Evolutionary conservation across 2,797 vertebrate genomes (phyloP).

Genomic region (Borostomias antarcticus): DNA sequence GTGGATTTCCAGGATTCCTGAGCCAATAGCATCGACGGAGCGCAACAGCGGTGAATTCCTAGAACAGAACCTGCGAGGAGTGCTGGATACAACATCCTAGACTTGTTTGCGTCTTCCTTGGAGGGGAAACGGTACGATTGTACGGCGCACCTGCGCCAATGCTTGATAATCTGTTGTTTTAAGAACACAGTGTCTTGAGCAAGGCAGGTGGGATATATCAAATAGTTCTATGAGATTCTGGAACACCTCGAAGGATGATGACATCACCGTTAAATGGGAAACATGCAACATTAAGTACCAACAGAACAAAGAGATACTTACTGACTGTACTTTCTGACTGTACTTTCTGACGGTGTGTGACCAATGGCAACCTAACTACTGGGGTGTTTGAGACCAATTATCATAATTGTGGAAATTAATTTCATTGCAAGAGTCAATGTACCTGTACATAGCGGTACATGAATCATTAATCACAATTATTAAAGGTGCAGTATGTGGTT

Average conservation of each 20-base stretch:
- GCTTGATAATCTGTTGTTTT: neutral
- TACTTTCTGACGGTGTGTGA: constrained; percentile 25
- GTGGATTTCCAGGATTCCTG: constrained; percentile 54
- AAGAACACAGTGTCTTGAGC: constrained; percentile 4
- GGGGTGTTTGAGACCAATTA: constrained; percentile 20
- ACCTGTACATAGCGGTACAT: neutral
- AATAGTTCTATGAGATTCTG: constrained; percentile 54
- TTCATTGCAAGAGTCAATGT: neutral
- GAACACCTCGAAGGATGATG: constrained; percentile 35
- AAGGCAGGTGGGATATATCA: constrained; percentile 37
- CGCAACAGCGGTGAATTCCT: neutral
- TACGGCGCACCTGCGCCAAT: neutral
- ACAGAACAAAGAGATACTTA: constrained; percentile 12
- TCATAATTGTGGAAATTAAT: constrained; percentile 24
- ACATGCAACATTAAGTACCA: constrained; percentile 15
- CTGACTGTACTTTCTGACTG: constrained; percentile 18
- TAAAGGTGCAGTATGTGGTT: too few relatives aligned
- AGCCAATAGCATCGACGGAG: constrained; percentile 44
- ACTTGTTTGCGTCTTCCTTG: neutral
- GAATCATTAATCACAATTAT: neutral
- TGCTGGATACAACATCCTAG: too few relatives aligned
- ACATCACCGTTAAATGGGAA: constrained; percentile 26
- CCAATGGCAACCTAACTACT: constrained; percentile 24
- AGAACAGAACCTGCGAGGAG: neutral
- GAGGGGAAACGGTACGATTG: neutral